Percentiles rank a stretch among this genome's conserved stretches.
Conservation (phyloP, 2,888 invertebrate genomes). For the Agrenia bidenticulata region DNA sequence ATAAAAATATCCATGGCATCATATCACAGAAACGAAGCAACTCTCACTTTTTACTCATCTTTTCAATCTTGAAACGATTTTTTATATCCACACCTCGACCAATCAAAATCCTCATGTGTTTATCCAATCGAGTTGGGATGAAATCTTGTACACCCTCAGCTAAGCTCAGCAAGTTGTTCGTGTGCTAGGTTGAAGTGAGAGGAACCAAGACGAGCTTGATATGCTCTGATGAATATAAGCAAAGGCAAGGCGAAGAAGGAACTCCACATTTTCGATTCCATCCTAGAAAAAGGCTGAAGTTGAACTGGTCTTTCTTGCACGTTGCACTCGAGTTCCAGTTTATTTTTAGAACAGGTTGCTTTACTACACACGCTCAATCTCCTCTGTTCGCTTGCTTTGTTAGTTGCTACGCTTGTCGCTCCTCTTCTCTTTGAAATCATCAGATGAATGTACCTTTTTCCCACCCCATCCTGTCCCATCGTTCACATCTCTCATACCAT, state of each 20-base stretch:
- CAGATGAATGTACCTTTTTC: conserved; percentile 1
- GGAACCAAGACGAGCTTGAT: not conserved
- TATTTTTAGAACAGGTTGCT: conserved; percentile 46
- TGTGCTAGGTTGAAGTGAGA: too few species aligned
- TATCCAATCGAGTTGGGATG: too few species aligned
- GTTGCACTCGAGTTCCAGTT: conserved; percentile 32
- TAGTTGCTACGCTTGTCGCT: conserved; percentile 4
- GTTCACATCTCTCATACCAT: not conserved
- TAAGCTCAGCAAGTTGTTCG: too few species aligned
- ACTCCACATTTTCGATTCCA: not conserved
- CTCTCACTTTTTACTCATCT: conserved; percentile 4
- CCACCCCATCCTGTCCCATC: conserved; percentile 6
- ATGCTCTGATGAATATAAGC: not conserved
- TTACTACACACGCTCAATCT: conserved; percentile 20
- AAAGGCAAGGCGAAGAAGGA: not conserved
- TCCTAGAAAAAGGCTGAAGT: conserved; percentile 4
- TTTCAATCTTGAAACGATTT: conserved; percentile 15
- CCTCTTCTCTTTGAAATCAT: conserved; percentile 4
- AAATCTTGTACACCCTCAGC: too few species aligned
- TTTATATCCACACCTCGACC: conserved; percentile 15
- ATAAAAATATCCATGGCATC: conserved; percentile 13
- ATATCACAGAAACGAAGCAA: not conserved
- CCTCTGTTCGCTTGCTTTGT: not conserved
- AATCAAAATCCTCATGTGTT: not conserved
- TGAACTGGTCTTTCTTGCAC: conserved; percentile 20